phyloP scores from a whole-genome alignment of 2,888 invertebrate genomes.

The Polydrusus tereticollis region DNA sequence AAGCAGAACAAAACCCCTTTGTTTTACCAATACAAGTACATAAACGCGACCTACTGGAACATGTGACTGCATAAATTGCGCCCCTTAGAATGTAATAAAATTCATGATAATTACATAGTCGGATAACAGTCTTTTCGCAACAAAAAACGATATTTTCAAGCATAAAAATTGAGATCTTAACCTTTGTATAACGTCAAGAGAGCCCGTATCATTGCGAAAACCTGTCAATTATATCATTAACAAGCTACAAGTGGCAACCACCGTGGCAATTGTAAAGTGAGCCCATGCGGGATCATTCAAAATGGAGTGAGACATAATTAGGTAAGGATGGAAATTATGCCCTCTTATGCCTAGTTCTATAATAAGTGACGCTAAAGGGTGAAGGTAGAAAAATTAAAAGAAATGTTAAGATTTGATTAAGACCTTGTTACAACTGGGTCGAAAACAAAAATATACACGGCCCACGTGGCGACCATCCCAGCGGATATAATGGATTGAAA shows the following conservation, averaged over 20 bases:
- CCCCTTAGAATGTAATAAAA: neutral
- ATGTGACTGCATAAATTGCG: neutral
- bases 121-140: neutral
- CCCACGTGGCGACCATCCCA: no score
- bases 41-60: neutral
- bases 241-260: slow-evolving; percentile 43
- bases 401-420: no score
- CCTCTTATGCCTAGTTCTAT: no score
- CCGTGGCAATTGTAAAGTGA: slow-evolving; percentile 4
- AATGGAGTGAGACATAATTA: slow-evolving; percentile 42
- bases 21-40: slow-evolving; percentile 6
- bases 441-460: no score
- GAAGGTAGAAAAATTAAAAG: no score
- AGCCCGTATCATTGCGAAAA: slow-evolving; percentile 52
- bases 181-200: slow-evolving; percentile 44
- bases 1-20: neutral
- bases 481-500: no score
- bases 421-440: no score
- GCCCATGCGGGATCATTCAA: slow-evolving; percentile 28
- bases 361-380: no score
- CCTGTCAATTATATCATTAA: slow-evolving; percentile 56
- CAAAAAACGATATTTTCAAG: slow-evolving; percentile 14
- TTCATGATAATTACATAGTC: neutral
- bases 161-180: slow-evolving; percentile 32
- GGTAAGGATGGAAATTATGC: slow-evolving; percentile 24